phyloP scores from a whole-genome alignment of 2,797 vertebrate genomes.

The Pogonophryne albipinna region DNA sequence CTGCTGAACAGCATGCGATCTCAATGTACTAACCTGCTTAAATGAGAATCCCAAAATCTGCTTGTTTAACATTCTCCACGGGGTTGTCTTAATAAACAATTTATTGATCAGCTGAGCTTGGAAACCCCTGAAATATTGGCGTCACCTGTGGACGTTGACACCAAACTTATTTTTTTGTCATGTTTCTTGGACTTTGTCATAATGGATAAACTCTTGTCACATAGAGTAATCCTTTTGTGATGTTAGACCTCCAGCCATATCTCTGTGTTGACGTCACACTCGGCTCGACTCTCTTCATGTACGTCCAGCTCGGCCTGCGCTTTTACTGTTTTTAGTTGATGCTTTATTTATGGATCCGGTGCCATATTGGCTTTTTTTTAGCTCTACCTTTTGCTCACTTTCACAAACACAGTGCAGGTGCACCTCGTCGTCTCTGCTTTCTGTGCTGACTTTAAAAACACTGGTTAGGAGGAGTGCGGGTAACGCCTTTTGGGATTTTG shows the following conservation, averaged over 20 bases:
- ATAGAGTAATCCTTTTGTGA: conserved; percentile 31
- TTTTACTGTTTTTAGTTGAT: conserved; percentile 71
- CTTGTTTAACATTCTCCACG: conserved; percentile 58
- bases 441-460: conserved; percentile 55
- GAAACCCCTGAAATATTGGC: conserved; percentile 44
- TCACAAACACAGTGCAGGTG: conserved; percentile 34
- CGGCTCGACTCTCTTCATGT: conserved; percentile 39
- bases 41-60: conserved; percentile 59
- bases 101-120: conserved; percentile 53
- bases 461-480: conserved; percentile 41
- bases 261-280: conserved; percentile 36
- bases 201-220: conserved; percentile 40
- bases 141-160: conserved; percentile 47
- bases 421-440: conserved; percentile 53
- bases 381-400: conserved; percentile 26
- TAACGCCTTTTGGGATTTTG: conserved; percentile 40
- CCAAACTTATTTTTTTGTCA: not conserved
- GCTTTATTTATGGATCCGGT: conserved; percentile 75
- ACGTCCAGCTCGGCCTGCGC: conserved; percentile 44
- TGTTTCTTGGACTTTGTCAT: conserved; percentile 9
- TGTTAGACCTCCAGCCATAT: conserved; percentile 62
- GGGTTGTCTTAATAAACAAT: conserved; percentile 61
- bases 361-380: conserved; percentile 70
- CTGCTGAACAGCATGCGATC: conserved; percentile 74
- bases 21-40: conserved; percentile 68